Evolutionary conservation across 2,888 invertebrate genomes (phyloP).

Genomic region (Griposia aprilina): DNA sequence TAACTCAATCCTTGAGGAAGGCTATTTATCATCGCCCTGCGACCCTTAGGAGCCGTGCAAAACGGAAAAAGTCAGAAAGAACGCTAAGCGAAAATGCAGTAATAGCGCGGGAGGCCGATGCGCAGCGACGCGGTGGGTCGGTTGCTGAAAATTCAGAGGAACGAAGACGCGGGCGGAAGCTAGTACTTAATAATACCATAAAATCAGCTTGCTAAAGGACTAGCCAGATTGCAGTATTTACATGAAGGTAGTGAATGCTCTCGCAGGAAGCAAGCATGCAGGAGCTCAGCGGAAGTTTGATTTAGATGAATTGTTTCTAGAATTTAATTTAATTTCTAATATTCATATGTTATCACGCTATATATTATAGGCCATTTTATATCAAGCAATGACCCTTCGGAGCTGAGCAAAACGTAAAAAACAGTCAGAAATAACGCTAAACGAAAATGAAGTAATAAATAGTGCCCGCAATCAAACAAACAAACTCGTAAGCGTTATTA

Average conservation of each 20-base stretch:
- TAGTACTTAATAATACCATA: not conserved
- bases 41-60: not conserved
- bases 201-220: not conserved
- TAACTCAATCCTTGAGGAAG: too few species aligned
- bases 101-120: too few species aligned
- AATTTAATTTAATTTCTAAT: not conserved
- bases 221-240: not conserved
- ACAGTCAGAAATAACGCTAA: not conserved
- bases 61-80: not conserved
- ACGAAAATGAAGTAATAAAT: not conserved
- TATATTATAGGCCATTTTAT: not conserved
- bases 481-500: not conserved
- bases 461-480: too few species aligned
- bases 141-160: too few species aligned
- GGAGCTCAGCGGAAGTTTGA: not conserved
- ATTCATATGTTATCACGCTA: not conserved
- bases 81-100: too few species aligned
- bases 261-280: not conserved
- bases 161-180: too few species aligned
- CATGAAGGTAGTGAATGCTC: not conserved
- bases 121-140: too few species aligned
- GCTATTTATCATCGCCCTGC: not conserved
- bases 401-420: not conserved
- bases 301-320: not conserved
- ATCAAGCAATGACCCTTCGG: not conserved